Evolutionary conservation across 2,113 vertebrate genomes (phyloP).

Genomic region (Podarcis muralis): DNA sequence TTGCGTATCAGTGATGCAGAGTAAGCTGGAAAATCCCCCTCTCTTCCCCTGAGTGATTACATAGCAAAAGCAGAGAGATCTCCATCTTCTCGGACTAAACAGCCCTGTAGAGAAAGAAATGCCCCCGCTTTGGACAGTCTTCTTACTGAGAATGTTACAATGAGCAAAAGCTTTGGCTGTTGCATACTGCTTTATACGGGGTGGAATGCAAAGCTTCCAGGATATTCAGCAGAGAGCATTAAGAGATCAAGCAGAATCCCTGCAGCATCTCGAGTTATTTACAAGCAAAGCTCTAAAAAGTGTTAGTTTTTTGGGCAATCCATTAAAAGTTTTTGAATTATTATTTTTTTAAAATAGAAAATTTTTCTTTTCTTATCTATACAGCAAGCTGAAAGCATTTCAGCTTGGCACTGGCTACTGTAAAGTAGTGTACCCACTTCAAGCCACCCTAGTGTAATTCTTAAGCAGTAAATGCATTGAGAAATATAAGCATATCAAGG

Average conservation of each 20-base stretch:
- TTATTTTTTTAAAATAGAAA: neutral
- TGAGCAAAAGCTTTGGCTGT: neutral
- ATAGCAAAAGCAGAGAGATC: neutral
- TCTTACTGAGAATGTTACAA: neutral
- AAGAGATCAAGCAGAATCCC: neutral
- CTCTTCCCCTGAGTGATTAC: neutral
- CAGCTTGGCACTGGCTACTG: neutral
- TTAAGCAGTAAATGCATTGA: neutral
- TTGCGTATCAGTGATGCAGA: neutral
- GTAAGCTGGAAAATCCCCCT: conserved; percentile 16
- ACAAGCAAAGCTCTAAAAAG: neutral
- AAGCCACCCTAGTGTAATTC: neutral
- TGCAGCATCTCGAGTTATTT: neutral
- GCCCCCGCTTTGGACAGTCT: neutral
- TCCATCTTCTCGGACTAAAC: neutral
- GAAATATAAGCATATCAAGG: neutral
- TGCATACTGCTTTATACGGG: neutral
- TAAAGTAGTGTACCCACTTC: neutral
- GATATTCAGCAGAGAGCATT: neutral
- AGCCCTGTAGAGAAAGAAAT: neutral
- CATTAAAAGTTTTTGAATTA: neutral
- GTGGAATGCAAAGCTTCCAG: neutral
- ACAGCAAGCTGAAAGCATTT: neutral
- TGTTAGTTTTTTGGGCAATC: neutral
- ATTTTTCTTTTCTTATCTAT: neutral